Evolutionary conservation across 37 sponge, comb jelly and placozoan genomes (phyloP).

Genomic region (Cladorhizidae sp.): DNA sequence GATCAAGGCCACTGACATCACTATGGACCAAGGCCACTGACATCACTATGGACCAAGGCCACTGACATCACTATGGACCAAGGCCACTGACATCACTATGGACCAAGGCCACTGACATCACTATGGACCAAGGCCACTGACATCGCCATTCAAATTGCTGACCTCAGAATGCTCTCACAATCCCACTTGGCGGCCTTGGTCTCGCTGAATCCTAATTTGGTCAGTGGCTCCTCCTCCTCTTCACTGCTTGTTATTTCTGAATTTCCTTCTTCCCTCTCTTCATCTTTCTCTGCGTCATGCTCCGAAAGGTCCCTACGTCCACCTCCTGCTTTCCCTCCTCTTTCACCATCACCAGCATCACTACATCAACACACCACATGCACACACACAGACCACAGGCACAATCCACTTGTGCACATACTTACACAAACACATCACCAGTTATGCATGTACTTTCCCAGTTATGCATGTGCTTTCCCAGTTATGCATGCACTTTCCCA

Average conservation of each 20-base stretch:
- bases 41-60: too few species aligned
- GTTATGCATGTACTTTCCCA: too few species aligned
- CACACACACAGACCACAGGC: neutral
- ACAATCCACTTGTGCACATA: neutral
- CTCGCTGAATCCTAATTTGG: constrained; percentile 2
- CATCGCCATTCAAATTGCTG: too few species aligned
- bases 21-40: too few species aligned
- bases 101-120: too few species aligned
- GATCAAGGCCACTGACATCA: too few species aligned
- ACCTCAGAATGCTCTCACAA: constrained; percentile 85
- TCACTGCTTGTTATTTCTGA: neutral
- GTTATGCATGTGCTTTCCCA: too few species aligned
- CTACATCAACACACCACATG: neutral
- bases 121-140: too few species aligned
- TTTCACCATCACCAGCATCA: neutral
- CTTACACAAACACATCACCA: neutral
- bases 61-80: too few species aligned
- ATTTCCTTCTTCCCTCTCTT: neutral
- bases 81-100: too few species aligned
- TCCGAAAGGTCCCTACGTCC: neutral
- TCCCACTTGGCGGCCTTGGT: constrained; percentile 56
- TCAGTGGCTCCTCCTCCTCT: constrained; percentile 17
- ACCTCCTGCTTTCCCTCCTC: neutral
- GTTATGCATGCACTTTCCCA: too few species aligned
- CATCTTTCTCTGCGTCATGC: neutral